These are phyloP conservation scores for Gavialis gangeticus DNA, from an alignment of 2,113 vertebrate species.

Conservation along the genomic window DNA sequence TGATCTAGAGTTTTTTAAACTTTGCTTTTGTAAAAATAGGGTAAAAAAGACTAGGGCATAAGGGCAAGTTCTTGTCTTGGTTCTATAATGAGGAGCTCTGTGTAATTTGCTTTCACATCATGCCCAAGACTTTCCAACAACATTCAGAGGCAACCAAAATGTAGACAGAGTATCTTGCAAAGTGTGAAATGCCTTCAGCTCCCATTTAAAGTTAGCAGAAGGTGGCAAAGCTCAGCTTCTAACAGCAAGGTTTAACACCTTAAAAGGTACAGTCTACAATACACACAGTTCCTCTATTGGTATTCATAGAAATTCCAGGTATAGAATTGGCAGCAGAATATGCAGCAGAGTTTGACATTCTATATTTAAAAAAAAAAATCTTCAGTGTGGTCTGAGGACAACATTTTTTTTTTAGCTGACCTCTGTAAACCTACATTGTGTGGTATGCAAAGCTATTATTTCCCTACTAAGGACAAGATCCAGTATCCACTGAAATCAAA, in stretches of 20 bases:
- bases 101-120: not conserved
- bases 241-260: too few species aligned
- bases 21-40: not conserved
- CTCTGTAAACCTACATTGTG: not conserved
- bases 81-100: not conserved
- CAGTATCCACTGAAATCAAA: not conserved
- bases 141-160: too few species aligned
- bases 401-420: not conserved
- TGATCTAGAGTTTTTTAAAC: not conserved
- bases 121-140: too few species aligned
- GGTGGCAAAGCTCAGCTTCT: too few species aligned
- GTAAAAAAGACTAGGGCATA: not conserved
- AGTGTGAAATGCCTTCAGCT: too few species aligned
- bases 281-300: too few species aligned
- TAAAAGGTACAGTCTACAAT: too few species aligned
- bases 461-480: not conserved
- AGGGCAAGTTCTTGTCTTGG: not conserved
- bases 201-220: too few species aligned
- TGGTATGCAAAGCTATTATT: not conserved
- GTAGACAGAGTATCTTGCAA: too few species aligned
- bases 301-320: too few species aligned
- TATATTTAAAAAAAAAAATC: not conserved
- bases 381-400: not conserved
- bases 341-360: not conserved
- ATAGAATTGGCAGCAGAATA: too few species aligned